Conservation (phyloP, 2,797 vertebrate species). For the Sebastiscus tertius region DNA sequence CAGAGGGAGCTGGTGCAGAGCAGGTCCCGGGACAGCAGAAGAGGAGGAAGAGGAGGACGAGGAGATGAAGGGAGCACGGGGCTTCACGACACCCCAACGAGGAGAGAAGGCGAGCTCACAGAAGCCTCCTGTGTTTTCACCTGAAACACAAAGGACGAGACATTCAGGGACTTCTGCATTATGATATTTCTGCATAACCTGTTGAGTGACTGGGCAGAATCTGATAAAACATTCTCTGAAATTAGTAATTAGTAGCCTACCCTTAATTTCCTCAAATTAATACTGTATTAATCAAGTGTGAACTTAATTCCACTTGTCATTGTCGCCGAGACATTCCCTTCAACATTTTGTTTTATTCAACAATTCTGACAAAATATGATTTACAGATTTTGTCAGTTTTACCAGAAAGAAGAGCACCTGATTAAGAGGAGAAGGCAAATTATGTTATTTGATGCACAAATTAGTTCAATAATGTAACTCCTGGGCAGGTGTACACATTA, state of each 20-base stretch:
- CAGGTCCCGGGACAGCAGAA: constrained; percentile 8
- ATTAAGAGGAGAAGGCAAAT: neutral
- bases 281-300: neutral
- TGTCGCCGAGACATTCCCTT: no score
- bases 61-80: constrained; percentile 46
- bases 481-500: neutral
- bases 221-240: neutral
- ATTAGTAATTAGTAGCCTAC: neutral
- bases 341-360: no score
- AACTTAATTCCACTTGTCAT: no score
- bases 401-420: no score
- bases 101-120: constrained; percentile 54
- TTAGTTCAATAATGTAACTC: neutral
- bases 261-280: neutral
- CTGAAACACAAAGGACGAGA: constrained; percentile 62
- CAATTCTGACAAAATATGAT: no score
- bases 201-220: neutral
- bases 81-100: constrained; percentile 77
- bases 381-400: no score
- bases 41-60: constrained; percentile 1
- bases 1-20: constrained; percentile 28
- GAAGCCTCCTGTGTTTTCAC: constrained; percentile 78
- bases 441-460: neutral
- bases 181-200: neutral
- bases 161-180: neutral